Evolutionary conservation across 2,888 invertebrate species (phyloP).

Genomic region (Hypena proboscidalis): DNA sequence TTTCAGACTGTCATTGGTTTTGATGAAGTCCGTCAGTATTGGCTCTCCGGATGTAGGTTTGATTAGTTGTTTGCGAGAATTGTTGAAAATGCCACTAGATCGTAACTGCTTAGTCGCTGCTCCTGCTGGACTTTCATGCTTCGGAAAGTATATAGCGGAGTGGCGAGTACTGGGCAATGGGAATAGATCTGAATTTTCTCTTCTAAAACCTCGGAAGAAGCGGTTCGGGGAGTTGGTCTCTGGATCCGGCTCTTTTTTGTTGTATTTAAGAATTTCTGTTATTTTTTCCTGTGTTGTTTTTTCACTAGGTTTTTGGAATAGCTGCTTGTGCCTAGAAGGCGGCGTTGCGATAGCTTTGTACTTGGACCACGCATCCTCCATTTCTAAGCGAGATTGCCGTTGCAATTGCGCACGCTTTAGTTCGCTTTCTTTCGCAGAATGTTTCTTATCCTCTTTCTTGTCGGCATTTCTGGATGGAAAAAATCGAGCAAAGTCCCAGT

Average conservation of each 20-base stretch:
- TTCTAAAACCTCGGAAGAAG: conserved; percentile 91
- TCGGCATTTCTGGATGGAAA: conserved; percentile 86
- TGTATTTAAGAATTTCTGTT: conserved; percentile 83
- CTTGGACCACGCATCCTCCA: conserved; percentile 78
- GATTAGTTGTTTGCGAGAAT: conserved; percentile 86
- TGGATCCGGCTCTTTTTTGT: conserved; percentile 88
- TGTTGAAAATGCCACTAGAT: conserved; percentile 89
- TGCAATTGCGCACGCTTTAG: conserved; percentile 71
- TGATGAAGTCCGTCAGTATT: conserved; percentile 89
- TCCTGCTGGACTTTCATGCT: conserved; percentile 78
- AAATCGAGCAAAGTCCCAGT: conserved; percentile 95
- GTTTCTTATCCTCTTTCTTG: conserved; percentile 64
- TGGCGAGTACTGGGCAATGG: conserved; percentile 90
- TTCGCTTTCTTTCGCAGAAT: conserved; percentile 72
- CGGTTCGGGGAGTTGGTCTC: conserved; percentile 89
- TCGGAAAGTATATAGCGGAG: conserved; percentile 88
- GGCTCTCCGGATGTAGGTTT: conserved; percentile 87
- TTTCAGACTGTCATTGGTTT: conserved; percentile 82
- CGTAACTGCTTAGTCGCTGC: conserved; percentile 82
- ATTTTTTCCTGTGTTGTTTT: conserved; percentile 77
- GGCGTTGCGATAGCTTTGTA: conserved; percentile 77
- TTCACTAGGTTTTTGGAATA: conserved; percentile 65
- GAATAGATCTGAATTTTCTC: conserved; percentile 94
- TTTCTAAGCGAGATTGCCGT: conserved; percentile 76
- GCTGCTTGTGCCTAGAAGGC: conserved; percentile 71